These are phyloP conservation scores for Nasonia giraulti DNA, from an alignment of 1,140 invertebrate species.

Conservation along the genomic window DNA sequence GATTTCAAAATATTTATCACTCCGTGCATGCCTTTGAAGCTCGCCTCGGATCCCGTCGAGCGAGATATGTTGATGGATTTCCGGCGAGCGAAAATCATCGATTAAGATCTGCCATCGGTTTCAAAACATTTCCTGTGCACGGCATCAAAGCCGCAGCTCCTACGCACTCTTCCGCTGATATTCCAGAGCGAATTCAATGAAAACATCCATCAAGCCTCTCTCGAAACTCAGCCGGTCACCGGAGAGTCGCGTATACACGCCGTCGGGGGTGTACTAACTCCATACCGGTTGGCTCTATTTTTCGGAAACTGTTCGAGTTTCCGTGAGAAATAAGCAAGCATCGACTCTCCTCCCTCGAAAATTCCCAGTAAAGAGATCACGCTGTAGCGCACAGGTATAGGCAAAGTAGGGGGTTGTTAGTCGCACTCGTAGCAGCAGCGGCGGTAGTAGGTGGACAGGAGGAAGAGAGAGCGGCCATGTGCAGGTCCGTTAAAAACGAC, in stretches of 20 bases:
- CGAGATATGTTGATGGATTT: no score
- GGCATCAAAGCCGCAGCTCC: no score
- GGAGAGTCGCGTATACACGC: not conserved
- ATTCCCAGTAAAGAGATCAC: conserved; percentile 43
- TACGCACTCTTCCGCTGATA: conserved; percentile 13
- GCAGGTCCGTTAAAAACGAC: conserved; percentile 1
- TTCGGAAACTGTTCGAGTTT: conserved; percentile 40
- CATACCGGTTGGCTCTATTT: not conserved
- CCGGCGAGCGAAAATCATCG: no score
- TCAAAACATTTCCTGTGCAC: not conserved
- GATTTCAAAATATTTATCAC: not conserved
- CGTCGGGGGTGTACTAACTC: conserved; percentile 18
- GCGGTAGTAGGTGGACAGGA: not conserved
- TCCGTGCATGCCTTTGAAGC: no score
- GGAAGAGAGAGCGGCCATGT: conserved; percentile 10
- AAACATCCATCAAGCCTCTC: conserved; percentile 37
- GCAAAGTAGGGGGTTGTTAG: not conserved
- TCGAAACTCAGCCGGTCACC: not conserved
- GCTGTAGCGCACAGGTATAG: not conserved
- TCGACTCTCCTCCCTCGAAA: not conserved
- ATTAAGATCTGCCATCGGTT: not conserved
- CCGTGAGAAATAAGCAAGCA: conserved; percentile 46
- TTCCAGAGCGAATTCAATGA: conserved; percentile 4
- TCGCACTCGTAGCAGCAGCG: not conserved
- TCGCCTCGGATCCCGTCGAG: not conserved